Evolutionary conservation across 2,113 vertebrate genomes (phyloP), one percentile per base, ranked within the genome.

Genomic region (Oncorhynchus masou): DNA sequence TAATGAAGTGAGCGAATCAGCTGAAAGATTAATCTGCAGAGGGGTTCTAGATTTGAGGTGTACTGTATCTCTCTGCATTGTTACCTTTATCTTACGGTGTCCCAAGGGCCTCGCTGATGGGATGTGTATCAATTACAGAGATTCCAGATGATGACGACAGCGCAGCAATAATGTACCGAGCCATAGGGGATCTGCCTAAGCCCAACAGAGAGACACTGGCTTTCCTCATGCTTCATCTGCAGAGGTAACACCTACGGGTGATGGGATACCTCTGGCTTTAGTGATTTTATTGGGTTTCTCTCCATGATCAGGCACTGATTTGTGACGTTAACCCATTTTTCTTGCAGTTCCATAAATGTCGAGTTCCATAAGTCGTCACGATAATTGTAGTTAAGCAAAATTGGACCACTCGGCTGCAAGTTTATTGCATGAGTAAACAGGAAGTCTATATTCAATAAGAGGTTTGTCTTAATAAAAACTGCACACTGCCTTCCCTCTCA

Each of bases 141-240:
- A 85, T 94, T 73, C 48, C 80, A 0, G 90, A 95, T 12, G 93
- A 92, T 8, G 84, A 90, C 16, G 84, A 85, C 48, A 74, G 92
- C 8, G 0, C 68, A 3, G 84, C 88, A 7, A 83, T 92, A 48
- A 74, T 95, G 49, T 13, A 79, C 73, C 94, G 89, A 2, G 76
- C 92, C 12, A 81, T 96, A 1, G 79, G 89, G 49, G 92, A 94
- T 39, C 91, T 97, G 45, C 95, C 95, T 0, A 81, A 79, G 0
- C 70, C 93, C 68, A 96, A 96, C 88, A 89, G 92, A 75, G 93
- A 97, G 84, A 96, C 95, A 0, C 84, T 96, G 74, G 94, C 95
- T 3, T 96, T 96, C 79, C 92, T 95, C 75, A 92, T 94, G 83
- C 85, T 94, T 74, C 59, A 62, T 62, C 59, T 62, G 1, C 59